phyloP scores from a whole-genome alignment of 1,140 invertebrate species.

The Eupristina koningsbergeri region DNA sequence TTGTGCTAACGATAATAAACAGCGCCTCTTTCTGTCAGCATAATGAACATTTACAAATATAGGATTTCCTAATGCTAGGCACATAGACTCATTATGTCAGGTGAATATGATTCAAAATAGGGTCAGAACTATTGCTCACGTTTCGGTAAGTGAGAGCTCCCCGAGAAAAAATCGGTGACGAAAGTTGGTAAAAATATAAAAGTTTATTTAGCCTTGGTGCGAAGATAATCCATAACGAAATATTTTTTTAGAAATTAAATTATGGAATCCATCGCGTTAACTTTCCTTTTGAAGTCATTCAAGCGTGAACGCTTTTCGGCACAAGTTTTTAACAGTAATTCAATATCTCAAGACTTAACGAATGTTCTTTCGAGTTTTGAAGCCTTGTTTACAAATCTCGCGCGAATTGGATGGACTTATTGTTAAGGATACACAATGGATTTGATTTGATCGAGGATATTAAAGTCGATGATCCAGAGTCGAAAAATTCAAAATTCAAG shows the following conservation, averaged over 20 bases:
- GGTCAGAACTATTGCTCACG: neutral
- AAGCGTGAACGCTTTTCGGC: neutral
- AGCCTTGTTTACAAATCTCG: neutral
- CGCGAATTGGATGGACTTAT: too few relatives aligned
- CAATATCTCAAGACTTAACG: neutral
- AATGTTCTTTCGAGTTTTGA: neutral
- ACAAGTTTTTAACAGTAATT: neutral
- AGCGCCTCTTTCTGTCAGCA: neutral
- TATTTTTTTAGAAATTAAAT: constrained; percentile 26
- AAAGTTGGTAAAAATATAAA: neutral
- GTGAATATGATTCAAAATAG: neutral
- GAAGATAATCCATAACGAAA: neutral
- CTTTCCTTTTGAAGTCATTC: neutral
- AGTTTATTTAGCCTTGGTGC: neutral
- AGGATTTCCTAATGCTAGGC: neutral
- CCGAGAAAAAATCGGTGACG: neutral
- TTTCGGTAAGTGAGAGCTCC: neutral
- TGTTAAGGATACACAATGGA: too few relatives aligned
- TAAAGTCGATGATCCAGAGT: too few relatives aligned
- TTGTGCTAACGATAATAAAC: too few relatives aligned
- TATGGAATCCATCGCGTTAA: neutral
- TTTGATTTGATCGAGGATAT: too few relatives aligned
- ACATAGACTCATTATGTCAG: neutral
- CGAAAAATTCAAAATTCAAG: too few relatives aligned
- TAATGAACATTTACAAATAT: neutral